phyloP scores from a whole-genome alignment of 2,113 vertebrate genomes.

The Oxygymnocypris stewartii region DNA sequence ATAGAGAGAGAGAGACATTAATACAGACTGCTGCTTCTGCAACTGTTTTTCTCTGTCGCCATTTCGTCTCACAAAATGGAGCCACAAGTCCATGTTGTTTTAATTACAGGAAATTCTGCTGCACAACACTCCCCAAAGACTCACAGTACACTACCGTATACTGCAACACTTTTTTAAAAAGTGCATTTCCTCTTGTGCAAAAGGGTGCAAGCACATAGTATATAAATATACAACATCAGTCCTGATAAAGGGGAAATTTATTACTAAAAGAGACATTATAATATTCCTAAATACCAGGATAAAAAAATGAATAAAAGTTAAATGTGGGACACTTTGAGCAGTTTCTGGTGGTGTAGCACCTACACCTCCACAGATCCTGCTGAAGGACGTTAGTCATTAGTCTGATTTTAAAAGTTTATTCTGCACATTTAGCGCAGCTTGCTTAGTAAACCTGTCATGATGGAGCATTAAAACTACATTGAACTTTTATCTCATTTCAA shows the following conservation, averaged over 20 bases:
- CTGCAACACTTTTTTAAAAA: background rate
- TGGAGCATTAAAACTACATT: background rate
- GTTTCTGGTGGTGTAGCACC: background rate
- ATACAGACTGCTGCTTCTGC: background rate
- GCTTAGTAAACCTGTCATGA: background rate
- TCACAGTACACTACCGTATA: too few relatives aligned
- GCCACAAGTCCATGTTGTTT: slow-evolving; percentile 40
- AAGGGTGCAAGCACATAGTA: too few relatives aligned
- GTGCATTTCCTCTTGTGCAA: background rate
- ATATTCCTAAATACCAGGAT: background rate
- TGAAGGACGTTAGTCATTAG: background rate
- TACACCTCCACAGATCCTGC: background rate
- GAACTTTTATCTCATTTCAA: background rate
- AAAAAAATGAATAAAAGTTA: background rate
- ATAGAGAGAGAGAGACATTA: background rate
- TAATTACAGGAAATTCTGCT: slow-evolving; percentile 43
- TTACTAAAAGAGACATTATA: background rate
- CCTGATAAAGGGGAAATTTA: too few relatives aligned
- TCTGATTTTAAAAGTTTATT: background rate
- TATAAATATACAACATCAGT: too few relatives aligned
- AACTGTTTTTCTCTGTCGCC: slow-evolving; percentile 4
- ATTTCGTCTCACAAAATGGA: slow-evolving; percentile 42
- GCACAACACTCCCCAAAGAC: slow-evolving; percentile 1
- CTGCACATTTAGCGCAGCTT: background rate
- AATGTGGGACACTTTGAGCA: background rate